These are phyloP conservation scores for Orchesella cincta DNA, from an alignment of 1,140 invertebrate species.

Conservation along the genomic window DNA sequence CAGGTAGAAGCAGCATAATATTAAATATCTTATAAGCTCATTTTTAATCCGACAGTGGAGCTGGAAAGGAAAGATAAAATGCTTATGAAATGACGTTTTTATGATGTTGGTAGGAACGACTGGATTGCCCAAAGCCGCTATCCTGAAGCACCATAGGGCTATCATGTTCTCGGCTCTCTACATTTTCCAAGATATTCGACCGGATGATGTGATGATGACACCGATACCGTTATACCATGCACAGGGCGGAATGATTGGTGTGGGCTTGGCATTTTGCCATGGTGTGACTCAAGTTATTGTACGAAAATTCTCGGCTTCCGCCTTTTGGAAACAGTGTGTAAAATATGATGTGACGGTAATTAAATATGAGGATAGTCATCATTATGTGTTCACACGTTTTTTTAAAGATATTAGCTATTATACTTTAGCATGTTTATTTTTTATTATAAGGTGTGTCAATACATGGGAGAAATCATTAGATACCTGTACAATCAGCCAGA, in stretches of 20 bases:
- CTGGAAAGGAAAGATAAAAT: too few species aligned
- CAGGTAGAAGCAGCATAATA: too few species aligned
- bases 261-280: conserved; percentile 68
- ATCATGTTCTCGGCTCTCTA: conserved; percentile 4
- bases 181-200: conserved; percentile 64
- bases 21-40: too few species aligned
- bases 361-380: too few species aligned
- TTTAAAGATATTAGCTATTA: background rate
- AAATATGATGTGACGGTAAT: conserved; percentile 65
- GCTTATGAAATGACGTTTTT: too few species aligned
- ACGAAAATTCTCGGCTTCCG: conserved; percentile 88
- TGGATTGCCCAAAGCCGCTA: conserved; percentile 88
- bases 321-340: conserved; percentile 86
- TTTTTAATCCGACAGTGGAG: too few species aligned
- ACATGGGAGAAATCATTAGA: conserved; percentile 57
- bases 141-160: conserved; percentile 67
- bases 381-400: conserved; percentile 28
- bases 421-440: too few species aligned
- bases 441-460: too few species aligned
- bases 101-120: conserved; percentile 92
- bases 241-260: conserved; percentile 61
- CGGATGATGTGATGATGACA: conserved; percentile 80
- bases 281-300: conserved; percentile 79
- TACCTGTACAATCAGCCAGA: conserved; percentile 88
- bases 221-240: conserved; percentile 92